phyloP scores from a whole-genome alignment of 2,888 invertebrate species.

The Campaea margaritaria region DNA sequence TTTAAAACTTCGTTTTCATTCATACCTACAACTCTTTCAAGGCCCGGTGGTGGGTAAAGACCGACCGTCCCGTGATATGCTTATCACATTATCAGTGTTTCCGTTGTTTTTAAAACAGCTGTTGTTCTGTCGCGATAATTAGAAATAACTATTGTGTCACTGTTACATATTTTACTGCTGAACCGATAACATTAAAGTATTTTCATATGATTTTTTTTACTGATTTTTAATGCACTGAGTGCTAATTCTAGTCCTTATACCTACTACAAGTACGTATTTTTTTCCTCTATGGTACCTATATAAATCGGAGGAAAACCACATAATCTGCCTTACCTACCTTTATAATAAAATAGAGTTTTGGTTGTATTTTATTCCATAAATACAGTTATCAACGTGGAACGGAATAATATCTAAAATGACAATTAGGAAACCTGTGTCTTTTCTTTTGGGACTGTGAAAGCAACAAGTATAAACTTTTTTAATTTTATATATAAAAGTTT shows the following conservation, averaged over 20 bases:
- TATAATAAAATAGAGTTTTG: not conserved
- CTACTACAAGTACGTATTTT: no score
- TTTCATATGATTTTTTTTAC: not conserved
- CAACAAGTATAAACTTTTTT: slow-evolving; percentile 36
- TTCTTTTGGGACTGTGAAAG: slow-evolving; percentile 8
- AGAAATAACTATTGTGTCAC: slow-evolving; percentile 19
- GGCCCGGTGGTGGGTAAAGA: slow-evolving; percentile 44
- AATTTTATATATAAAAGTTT: slow-evolving; percentile 33
- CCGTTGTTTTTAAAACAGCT: slow-evolving; percentile 44
- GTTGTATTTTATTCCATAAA: not conserved
- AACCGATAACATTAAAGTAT: not conserved
- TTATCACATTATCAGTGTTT: slow-evolving; percentile 61
- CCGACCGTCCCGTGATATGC: slow-evolving; percentile 48
- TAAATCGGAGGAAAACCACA: slow-evolving; percentile 4
- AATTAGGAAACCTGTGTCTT: slow-evolving; percentile 9
- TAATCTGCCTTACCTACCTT: no score
- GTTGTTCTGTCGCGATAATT: slow-evolving; percentile 29
- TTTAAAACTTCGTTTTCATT: slow-evolving; percentile 54
- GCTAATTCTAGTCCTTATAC: no score
- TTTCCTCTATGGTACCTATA: no score
- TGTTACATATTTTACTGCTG: slow-evolving; percentile 2
- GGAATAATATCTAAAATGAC: slow-evolving; percentile 6
- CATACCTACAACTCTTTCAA: slow-evolving; percentile 51
- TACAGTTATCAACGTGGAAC: not conserved
- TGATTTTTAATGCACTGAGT: not conserved